Base-by-base conservation (phyloP, 1,140 invertebrate species). In the Spodoptera litura region DNA sequence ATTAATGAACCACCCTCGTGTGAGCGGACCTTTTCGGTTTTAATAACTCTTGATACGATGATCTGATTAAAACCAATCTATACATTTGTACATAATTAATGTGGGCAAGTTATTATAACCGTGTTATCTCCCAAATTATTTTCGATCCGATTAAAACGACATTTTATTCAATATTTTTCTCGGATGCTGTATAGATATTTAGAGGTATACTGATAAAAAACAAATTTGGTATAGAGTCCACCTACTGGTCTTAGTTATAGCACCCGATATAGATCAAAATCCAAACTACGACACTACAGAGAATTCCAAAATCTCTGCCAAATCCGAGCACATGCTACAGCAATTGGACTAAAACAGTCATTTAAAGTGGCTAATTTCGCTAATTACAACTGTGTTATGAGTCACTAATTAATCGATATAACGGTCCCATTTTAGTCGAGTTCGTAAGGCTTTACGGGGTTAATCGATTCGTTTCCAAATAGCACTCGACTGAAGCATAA, bases 401-500 rank as follows among this genome's bases (percentile, higher is more conserved):
- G 25, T 70, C 27, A 25, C 49, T 70, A 27, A 70, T 53, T 53
- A 51, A 70, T 31, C 51, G 49, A 20, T 20, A 49, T 70, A 31
- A n/a, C 12, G 12, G 11, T 53, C 49, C 44, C 49, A 25, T 68
- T 31, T 20, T 68, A 53, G 52, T 70, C 66, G 66, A 31, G 51
- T 53, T 70, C 49, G 25, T 70, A 70, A 70, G 66, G 20, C 66
- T 53, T 70, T 53, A 70, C 51, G 52, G 25, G 20, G 66, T 44
- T 53, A 71, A 71, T 71, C 68, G 68, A 71, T 71, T 31, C 13
- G 51, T 15, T 55, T 71, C 53, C 68, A 71, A 44, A 70, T 53
- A 53, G 66, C 66, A 38, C 68, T 55, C 68, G 68, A 71, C 52
- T 38, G 68, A 55, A 71, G 52, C 52, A 52, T 71, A 71, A 71